phyloP scores from a whole-genome alignment of 35 echinoderm and acorn worm genomes.

The Eucidaris tribuloides region DNA sequence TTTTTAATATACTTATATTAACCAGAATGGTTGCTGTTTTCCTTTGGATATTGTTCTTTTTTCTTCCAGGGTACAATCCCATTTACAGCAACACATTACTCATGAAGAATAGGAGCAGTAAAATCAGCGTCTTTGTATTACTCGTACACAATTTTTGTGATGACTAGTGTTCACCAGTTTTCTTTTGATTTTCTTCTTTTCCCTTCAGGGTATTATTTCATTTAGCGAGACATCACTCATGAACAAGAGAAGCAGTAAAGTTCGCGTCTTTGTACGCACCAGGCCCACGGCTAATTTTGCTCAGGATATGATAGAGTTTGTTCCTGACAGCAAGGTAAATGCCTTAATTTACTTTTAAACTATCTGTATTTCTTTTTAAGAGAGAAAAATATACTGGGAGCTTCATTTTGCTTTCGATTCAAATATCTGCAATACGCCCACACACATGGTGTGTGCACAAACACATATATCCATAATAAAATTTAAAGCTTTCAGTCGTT shows the following conservation, averaged over 20 bases:
- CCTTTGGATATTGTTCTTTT: not conserved
- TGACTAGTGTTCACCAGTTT: not conserved
- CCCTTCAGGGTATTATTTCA: slow-evolving; percentile 5
- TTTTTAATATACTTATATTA: too few species aligned
- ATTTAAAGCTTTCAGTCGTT: too few species aligned
- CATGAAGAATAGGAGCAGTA: not conserved
- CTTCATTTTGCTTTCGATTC: not conserved
- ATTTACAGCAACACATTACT: not conserved
- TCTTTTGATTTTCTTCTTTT: not conserved
- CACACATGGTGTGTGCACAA: not conserved
- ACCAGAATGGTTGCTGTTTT: too few species aligned
- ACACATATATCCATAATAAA: not conserved
- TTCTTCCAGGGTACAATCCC: not conserved
- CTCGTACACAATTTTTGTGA: not conserved
- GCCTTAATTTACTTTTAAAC: not conserved
- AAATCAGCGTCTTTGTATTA: not conserved
- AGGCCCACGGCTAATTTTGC: slow-evolving; percentile 95
- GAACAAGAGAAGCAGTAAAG: slow-evolving; percentile 79
- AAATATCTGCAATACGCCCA: not conserved
- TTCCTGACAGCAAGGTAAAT: slow-evolving; percentile 64
- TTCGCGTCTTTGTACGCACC: slow-evolving; percentile 89
- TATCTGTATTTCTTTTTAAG: not conserved
- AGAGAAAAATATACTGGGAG: not conserved
- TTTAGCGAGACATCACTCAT: slow-evolving; percentile 42
- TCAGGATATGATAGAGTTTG: slow-evolving; percentile 93